Conservation (phyloP, 2,113 vertebrate species). For the Petrocephalus microphthalmus region DNA sequence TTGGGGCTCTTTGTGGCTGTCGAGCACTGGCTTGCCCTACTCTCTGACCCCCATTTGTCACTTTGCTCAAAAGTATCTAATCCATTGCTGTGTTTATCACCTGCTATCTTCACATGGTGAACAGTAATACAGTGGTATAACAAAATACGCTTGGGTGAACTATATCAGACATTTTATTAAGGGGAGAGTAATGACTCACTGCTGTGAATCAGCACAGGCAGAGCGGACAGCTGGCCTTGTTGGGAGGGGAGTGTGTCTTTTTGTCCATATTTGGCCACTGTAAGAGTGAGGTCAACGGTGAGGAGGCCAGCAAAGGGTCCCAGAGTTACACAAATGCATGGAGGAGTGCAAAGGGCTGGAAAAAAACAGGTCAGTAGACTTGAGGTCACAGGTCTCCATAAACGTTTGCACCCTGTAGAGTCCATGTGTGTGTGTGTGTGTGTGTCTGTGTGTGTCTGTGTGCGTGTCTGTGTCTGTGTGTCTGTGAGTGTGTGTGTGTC, state of each 20-base stretch:
- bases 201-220: not conserved
- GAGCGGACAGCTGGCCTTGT: not conserved
- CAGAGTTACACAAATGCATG: not conserved
- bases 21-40: not conserved
- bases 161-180: not conserved
- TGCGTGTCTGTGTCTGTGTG: too few species aligned
- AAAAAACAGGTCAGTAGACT: not conserved
- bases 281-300: not conserved
- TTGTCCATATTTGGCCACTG: constrained; percentile 4
- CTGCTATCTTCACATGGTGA: not conserved
- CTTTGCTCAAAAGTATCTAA: not conserved
- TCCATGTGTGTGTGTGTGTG: not conserved
- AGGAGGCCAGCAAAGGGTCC: not conserved
- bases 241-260: not conserved
- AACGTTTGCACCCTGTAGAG: not conserved
- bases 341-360: not conserved
- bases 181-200: not conserved
- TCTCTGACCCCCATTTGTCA: not conserved
- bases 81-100: not conserved
- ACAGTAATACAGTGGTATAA: not conserved
- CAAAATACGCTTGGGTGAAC: not conserved
- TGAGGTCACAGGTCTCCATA: not conserved
- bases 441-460: too few species aligned
- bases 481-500: too few species aligned
- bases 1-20: not conserved